Conservation (phyloP, 2,113 vertebrate species). For the Myocastor coypus region DNA sequence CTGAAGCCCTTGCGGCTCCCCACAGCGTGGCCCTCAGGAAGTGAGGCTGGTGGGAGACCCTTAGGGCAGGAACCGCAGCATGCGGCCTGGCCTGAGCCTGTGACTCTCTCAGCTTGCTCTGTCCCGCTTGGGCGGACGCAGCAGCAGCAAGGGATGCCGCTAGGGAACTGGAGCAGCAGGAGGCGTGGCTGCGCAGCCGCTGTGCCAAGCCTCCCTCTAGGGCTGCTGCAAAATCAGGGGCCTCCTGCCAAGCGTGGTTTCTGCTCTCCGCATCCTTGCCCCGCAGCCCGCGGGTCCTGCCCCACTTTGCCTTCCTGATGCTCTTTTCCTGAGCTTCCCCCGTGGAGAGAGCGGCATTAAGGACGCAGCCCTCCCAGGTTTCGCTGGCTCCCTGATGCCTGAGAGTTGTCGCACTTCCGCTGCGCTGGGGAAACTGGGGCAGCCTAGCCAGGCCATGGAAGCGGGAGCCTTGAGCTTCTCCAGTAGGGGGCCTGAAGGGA, state of each 20-base stretch:
- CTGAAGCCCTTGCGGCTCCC: not conserved
- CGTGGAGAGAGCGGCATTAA: conserved; percentile 39
- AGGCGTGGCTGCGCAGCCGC: not conserved
- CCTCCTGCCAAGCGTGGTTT: fast-evolving
- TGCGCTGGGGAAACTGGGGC: conserved; percentile 6
- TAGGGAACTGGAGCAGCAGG: not conserved
- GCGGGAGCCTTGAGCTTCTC: not conserved
- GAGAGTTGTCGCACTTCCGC: not conserved
- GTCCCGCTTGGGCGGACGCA: not conserved
- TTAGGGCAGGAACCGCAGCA: not conserved
- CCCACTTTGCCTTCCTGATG: conserved; percentile 1
- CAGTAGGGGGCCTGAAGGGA: not conserved
- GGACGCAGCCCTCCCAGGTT: not conserved
- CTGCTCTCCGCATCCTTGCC: not conserved
- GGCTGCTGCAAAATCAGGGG: fast-evolving
- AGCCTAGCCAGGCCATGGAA: not conserved
- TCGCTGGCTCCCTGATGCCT: not conserved
- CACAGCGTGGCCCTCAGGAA: not conserved
- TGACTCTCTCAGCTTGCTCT: not conserved
- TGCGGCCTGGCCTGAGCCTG: not conserved
- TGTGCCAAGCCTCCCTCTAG: not conserved
- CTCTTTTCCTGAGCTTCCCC: not conserved
- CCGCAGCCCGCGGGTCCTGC: not conserved
- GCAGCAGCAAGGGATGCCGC: not conserved
- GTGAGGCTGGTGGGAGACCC: no score